phyloP scores from a whole-genome alignment of 2,113 vertebrate genomes.

The Ibidorhyncha struthersii region DNA sequence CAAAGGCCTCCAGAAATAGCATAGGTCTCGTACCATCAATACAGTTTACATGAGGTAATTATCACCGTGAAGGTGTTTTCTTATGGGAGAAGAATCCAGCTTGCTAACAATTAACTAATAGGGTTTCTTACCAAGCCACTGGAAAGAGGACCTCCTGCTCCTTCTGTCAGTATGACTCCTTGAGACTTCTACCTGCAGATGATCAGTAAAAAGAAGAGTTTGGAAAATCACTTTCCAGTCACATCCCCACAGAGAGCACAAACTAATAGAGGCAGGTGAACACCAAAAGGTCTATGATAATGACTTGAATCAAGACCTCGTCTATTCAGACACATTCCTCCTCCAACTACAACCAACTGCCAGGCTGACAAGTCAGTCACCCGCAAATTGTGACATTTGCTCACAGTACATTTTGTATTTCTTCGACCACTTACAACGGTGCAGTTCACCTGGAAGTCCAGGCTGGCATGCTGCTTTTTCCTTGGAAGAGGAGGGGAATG shows the following conservation, averaged over 20 bases:
- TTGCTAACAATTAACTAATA: neutral
- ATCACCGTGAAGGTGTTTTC: neutral
- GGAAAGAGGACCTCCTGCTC: neutral
- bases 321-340: neutral
- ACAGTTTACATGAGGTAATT: too few relatives aligned
- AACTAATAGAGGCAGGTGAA: neutral
- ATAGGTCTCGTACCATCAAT: too few relatives aligned
- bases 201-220: neutral
- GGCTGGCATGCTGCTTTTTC: neutral
- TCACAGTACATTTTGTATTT: neutral
- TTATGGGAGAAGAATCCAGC: neutral
- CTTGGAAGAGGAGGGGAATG: neutral
- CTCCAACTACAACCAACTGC: neutral
- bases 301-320: neutral
- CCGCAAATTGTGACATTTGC: neutral
- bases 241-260: neutral
- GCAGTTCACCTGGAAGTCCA: neutral
- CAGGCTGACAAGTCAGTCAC: neutral
- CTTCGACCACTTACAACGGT: neutral
- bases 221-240: neutral
- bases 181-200: neutral
- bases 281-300: accelerated
- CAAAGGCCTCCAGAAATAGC: too few relatives aligned
- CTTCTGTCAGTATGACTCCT: neutral
- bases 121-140: neutral